Base-by-base conservation (phyloP, 2,113 vertebrate genomes). In the Madoqua kirkii region DNA sequence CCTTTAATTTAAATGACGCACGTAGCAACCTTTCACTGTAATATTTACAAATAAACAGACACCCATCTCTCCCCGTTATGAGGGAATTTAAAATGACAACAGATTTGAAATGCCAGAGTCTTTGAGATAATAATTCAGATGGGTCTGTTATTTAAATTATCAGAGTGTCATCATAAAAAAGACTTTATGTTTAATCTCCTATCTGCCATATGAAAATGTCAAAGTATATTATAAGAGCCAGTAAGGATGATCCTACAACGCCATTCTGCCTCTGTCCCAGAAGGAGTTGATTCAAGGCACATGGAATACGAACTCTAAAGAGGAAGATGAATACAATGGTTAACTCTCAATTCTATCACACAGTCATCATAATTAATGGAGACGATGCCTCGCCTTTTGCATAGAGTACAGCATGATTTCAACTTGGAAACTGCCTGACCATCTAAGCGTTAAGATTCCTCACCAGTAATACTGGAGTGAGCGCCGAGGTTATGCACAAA, bases 31-130 rank as follows among this genome's bases (percentile, higher is more conserved):
- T 86, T 62, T 96, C 89, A 52, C 36, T 74, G 52, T 83, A 95
- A 84, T 97, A 91, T 89, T 95, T 91, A 83, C 85, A 95, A 84
- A 55, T 82, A 96, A 95, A 40, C 5, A 67, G 93, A 79, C 27
- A 95, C 50, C 78, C 48, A 84, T 6, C 14, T 93, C 96, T 8
- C 15, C 0, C 4, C 60, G 0, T 52, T 92, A 96, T 17, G 33
- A 21, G 94, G 60, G 62, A 94, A 95, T 23, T 96, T 90, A 87
- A 98, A 96, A 85, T 74, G 87, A 86, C 33, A 96, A 8, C 71
- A 88, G 90, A 48, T 50, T 50, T 94, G 78, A 98, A 98, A 97
- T 67, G 96, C 86, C 67, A 67, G 25, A 27, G 82, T 17, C 12
- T 93, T 23, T n/a, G 89, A 62, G 52, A 52, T 89, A 96, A 67